A percentile compares a stretch with the other conserved stretches of the same genome.
Conservation (phyloP, 2,113 vertebrate genomes). For the Atractosteus spatula region DNA sequence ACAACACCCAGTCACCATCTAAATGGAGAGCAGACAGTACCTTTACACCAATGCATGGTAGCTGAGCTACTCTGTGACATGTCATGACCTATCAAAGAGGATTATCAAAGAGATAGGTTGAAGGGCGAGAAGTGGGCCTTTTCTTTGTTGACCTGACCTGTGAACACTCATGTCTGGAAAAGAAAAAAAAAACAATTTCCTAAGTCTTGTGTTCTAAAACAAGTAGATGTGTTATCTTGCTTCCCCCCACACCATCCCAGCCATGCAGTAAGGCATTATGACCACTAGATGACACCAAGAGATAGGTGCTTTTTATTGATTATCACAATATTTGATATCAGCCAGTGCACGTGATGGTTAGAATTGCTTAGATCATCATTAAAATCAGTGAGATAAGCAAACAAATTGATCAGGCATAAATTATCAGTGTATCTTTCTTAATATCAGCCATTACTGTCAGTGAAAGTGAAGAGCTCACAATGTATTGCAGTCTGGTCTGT, state of each 20-base stretch:
- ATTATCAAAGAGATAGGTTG: conserved; percentile 42
- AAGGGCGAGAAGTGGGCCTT: conserved; percentile 43
- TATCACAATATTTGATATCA: conserved; percentile 45
- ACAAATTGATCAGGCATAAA: conserved; percentile 51
- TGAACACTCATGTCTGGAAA: conserved; percentile 38
- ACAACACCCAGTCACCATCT: conserved; percentile 56
- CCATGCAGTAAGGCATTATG: conserved; percentile 77
- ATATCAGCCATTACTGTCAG: conserved; percentile 55
- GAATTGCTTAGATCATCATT: conserved; percentile 61
- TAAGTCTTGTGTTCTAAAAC: conserved; percentile 27
- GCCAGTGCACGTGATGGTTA: conserved; percentile 48
- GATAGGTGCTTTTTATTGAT: conserved; percentile 77
- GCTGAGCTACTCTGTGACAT: conserved; percentile 49
- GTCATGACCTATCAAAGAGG: conserved; percentile 65
- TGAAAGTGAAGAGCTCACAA: conserved; percentile 45
- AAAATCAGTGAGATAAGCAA: conserved; percentile 58
- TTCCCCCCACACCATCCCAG: conserved; percentile 18
- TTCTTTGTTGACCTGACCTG: conserved; percentile 39
- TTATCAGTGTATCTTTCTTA: conserved; percentile 52
- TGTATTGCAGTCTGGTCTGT: conserved; percentile 38
- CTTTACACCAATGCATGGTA: conserved; percentile 62
- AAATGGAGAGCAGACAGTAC: conserved; percentile 55
- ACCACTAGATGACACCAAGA: conserved; percentile 98
- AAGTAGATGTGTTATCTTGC: neutral
- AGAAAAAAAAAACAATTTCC: conserved; percentile 46